A percentile compares a stretch with the other conserved stretches of the same genome.
phyloP scores from a whole-genome alignment of 2,797 vertebrate genomes.

The Lithobates sylvaticus region DNA sequence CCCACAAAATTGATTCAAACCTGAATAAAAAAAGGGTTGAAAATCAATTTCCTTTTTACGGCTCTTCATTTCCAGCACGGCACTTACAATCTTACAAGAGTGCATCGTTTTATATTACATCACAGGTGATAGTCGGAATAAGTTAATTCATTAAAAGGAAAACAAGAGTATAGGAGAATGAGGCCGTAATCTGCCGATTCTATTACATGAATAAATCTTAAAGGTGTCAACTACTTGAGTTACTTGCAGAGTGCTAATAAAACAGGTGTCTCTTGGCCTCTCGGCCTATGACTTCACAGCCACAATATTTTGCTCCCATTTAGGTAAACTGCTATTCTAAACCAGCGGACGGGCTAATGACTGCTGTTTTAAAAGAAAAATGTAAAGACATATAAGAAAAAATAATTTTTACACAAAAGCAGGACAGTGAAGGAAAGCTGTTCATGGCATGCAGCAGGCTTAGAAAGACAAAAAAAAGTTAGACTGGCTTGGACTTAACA shows the following conservation, averaged over 20 bases:
- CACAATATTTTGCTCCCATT: constrained; percentile 59
- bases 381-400: constrained; percentile 65
- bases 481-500: constrained; percentile 67
- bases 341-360: constrained; percentile 60
- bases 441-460: constrained; percentile 67
- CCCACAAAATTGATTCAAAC: constrained; percentile 43
- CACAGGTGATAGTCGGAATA: constrained; percentile 67
- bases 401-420: constrained; percentile 66
- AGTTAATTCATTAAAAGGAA: constrained; percentile 73
- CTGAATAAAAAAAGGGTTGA: constrained; percentile 2
- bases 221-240: constrained; percentile 64
- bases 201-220: constrained; percentile 69
- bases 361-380: constrained; percentile 61
- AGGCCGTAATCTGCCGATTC: constrained; percentile 68
- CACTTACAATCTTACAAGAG: constrained; percentile 44
- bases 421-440: constrained; percentile 71
- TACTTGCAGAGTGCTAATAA: constrained; percentile 59
- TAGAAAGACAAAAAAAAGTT: constrained; percentile 42
- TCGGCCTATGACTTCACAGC: constrained; percentile 65
- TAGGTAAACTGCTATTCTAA: constrained; percentile 63
- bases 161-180: constrained; percentile 65
- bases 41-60: constrained; percentile 50
- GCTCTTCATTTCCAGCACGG: constrained; percentile 36
- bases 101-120: constrained; percentile 64
- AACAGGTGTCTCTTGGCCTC: constrained; percentile 71